Percentiles rank a stretch among this genome's conserved stretches.
These are phyloP conservation scores for Paramacrobiotus metropolitanus DNA, from an alignment of 1,140 invertebrate genomes.

Conservation along the genomic window DNA sequence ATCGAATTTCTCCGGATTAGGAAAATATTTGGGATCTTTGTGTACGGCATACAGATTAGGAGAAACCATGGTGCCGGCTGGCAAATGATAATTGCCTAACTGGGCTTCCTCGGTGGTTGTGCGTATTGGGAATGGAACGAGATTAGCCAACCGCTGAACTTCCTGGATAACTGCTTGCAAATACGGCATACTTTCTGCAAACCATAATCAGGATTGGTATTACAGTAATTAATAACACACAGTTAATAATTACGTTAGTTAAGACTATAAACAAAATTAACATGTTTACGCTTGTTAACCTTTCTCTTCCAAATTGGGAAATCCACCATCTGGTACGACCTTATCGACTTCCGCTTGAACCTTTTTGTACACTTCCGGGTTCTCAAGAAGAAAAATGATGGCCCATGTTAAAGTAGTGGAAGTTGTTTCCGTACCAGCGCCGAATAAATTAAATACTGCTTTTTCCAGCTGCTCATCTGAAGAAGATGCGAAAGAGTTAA, in stretches of 20 bases:
- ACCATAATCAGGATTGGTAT: no score
- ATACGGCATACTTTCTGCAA: neutral
- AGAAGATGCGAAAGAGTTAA: no score
- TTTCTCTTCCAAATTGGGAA: neutral
- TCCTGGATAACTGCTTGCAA: neutral
- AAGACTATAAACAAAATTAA: no score
- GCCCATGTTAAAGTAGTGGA: neutral
- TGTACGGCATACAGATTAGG: constrained; percentile 60
- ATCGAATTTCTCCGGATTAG: constrained; percentile 37
- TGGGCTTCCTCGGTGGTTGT: neutral
- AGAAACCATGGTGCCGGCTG: constrained; percentile 37
- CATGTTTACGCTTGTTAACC: neutral
- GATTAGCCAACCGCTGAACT: neutral
- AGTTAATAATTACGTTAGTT: no score
- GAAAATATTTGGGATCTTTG: constrained; percentile 38
- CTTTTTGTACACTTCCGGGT: neutral
- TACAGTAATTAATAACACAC: no score
- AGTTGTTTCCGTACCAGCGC: neutral
- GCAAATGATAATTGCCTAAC: constrained; percentile 31
- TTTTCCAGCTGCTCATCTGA: neutral
- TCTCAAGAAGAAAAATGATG: neutral
- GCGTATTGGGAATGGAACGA: neutral
- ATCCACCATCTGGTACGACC: neutral
- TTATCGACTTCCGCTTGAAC: neutral
- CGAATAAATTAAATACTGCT: neutral